Evolutionary conservation across 30 jellyfish, hydroid and myxozoan genomes (phyloP).

Genomic region (Cassiopea xamachana): DNA sequence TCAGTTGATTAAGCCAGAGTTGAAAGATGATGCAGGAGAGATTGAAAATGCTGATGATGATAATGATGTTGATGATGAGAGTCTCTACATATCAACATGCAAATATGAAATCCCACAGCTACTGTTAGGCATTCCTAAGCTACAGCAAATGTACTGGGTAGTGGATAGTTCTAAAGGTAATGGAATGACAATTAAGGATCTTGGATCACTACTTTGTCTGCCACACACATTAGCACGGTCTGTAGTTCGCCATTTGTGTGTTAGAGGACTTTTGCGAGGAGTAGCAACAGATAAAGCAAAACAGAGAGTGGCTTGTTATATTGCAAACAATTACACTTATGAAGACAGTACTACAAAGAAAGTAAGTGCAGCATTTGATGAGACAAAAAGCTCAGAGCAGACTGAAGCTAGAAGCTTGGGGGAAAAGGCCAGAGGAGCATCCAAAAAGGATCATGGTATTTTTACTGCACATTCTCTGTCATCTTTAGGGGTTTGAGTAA

Average conservation of each 20-base stretch:
- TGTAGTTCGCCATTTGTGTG: constrained; percentile 43
- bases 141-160: constrained; percentile 77
- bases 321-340: constrained; percentile 46
- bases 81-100: constrained; percentile 65
- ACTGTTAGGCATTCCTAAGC: constrained; percentile 61
- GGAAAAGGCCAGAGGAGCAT: neutral
- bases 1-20: neutral
- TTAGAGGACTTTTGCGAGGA: constrained; percentile 28
- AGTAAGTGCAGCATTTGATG: constrained; percentile 39
- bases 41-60: constrained; percentile 43
- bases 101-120: constrained; percentile 71
- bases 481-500: too few species aligned
- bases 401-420: neutral
- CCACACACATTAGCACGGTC: constrained; percentile 80
- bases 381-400: constrained; percentile 22
- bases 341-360: constrained; percentile 56
- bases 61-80: constrained; percentile 63
- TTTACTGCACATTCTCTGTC: neutral
- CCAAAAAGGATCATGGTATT: neutral
- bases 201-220: constrained; percentile 68
- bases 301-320: constrained; percentile 65
- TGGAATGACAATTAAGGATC: constrained; percentile 72
- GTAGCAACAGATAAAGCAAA: constrained; percentile 42
- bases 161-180: constrained; percentile 46
- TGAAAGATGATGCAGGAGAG: neutral